Base-by-base conservation (phyloP, 2,888 invertebrate species). In the Cephus runcator region DNA sequence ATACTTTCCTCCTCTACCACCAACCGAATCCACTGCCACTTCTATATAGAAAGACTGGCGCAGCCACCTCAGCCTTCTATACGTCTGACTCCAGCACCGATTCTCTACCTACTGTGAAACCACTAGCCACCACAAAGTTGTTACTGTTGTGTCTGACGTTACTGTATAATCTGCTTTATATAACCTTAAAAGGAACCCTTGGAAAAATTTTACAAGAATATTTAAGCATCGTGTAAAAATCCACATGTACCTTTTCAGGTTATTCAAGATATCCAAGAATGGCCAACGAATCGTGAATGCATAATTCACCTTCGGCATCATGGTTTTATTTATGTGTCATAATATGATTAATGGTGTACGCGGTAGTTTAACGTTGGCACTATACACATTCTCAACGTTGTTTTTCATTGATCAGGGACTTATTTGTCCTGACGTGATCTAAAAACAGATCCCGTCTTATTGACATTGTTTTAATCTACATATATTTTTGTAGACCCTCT, bases 1-100 rank as follows among this genome's bases (percentile, higher is more conserved):
- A 75, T 23, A 31, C n/a, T 36, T 30, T 74, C 74, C 74, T 73
- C 78, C 34, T 74, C 74, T 68, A 34, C 69, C 11, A 69, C 69
- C 31, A 75, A 33, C 31, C 31, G 75, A 75, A 68, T 69, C 75
- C 74, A 35, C 75, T 75, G 56, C 56, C 56, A 56, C 56, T 23
- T 56, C 56, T 56, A 56, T 56, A 23, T 56, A 56, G 9, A 56
- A 23, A 9, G 56, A 15, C 56, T 56, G 23, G 56, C 56, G 9
- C 56, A 23, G 56, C 56, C 9, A 56, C 56, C 56, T 56, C 56
- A 23, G 56, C 56, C 56, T 56, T 56, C 56, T 56, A 56, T 56
- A 76, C 4, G 31, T 40, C 31, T 15, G 76, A 30, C 34, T 76
- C 69, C 33, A 69, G 31, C 34, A 34, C 69, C 31, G 73, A 69